A percentile compares a stretch with the other conserved stretches of the same genome.
Evolutionary conservation across 2,113 vertebrate genomes (phyloP).

Genomic region (Solenodon paradoxus): DNA sequence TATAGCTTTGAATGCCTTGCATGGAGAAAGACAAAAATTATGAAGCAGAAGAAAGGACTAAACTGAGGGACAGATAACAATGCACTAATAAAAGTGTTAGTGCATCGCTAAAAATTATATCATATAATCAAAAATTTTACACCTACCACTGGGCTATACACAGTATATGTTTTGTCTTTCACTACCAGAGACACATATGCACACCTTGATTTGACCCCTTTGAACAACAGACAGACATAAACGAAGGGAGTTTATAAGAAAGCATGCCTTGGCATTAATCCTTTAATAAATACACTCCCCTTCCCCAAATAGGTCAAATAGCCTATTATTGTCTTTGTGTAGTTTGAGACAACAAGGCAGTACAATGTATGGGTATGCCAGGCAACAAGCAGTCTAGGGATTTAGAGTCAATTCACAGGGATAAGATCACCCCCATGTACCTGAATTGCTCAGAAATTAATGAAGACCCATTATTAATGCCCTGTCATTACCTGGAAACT

Average conservation of each 20-base stretch:
- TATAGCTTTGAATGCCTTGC: background rate
- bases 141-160: background rate
- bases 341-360: slow-evolving; percentile 9
- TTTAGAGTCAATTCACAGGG: background rate
- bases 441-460: background rate
- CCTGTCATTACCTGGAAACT: slow-evolving; percentile 24
- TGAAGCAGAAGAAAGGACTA: background rate
- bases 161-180: background rate
- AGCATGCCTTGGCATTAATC: background rate
- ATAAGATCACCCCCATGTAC: background rate
- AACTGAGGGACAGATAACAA: background rate
- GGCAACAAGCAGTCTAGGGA: background rate
- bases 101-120: background rate
- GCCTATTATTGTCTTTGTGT: slow-evolving; percentile 13
- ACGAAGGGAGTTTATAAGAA: background rate
- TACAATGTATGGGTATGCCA: background rate
- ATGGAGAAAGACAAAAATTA: background rate
- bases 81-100: background rate
- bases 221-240: background rate
- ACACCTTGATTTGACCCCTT: background rate
- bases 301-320: background rate
- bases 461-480: slow-evolving; percentile 21
- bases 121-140: background rate
- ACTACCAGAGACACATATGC: background rate
- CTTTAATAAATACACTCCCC: background rate